phyloP scores from a whole-genome alignment of 1,140 invertebrate genomes.

The Lerema accius region DNA sequence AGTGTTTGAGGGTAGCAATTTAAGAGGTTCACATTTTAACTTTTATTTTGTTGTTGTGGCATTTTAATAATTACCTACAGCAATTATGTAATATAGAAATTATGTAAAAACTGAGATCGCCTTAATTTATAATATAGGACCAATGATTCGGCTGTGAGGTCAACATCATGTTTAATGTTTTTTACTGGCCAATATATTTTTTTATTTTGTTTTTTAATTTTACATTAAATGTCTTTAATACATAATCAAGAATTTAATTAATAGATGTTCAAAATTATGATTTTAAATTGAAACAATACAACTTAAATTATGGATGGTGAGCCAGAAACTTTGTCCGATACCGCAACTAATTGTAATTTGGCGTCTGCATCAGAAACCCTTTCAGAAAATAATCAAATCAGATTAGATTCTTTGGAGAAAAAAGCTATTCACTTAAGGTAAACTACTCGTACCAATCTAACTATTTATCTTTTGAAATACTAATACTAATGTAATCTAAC shows the following conservation, averaged over 20 bases:
- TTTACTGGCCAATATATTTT: slow-evolving; percentile 34
- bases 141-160: too few relatives aligned
- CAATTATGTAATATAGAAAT: too few relatives aligned
- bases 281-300: slow-evolving; percentile 45
- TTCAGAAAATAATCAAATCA: slow-evolving; percentile 67
- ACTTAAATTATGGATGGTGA: slow-evolving; percentile 66
- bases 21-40: too few relatives aligned
- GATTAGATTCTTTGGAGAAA: slow-evolving; percentile 73
- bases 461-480: too few relatives aligned
- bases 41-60: too few relatives aligned
- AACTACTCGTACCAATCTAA: slow-evolving; percentile 1
- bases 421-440: slow-evolving; percentile 76
- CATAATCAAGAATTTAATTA: slow-evolving; percentile 39
- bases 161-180: too few relatives aligned
- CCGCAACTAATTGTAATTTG: slow-evolving; percentile 66
- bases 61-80: too few relatives aligned
- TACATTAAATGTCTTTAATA: slow-evolving; percentile 36
- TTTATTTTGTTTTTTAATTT: slow-evolving; percentile 35
- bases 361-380: slow-evolving; percentile 61
- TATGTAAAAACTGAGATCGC: too few relatives aligned
- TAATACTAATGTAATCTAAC: too few relatives aligned
- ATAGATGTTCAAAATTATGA: slow-evolving; percentile 56
- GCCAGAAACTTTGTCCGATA: slow-evolving; percentile 66
- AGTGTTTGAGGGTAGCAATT: too few relatives aligned
- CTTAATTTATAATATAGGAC: too few relatives aligned